Evolutionary conservation across 2,797 vertebrate species (phyloP), one percentile per base, ranked within the genome.

Genomic region (Microtus californicus): DNA sequence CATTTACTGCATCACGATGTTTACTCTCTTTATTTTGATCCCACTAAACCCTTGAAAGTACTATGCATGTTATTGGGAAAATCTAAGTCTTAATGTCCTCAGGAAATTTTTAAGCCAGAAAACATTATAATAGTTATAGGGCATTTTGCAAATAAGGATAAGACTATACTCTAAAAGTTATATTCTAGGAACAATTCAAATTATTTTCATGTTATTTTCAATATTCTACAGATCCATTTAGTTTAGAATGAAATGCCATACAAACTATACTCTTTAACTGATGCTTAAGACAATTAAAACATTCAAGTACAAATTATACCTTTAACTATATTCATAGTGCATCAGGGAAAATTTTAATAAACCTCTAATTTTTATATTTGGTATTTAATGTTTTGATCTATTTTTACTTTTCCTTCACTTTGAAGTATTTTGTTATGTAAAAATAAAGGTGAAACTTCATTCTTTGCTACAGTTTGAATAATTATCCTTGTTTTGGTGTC

Each of bases 351-450:
- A 91, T 13, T 93, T 88, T 80, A 67, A 71, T 43, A 73, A 71
- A 48, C 2, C 2, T 89, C 27, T 87, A 82, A 92, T 95, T 96
- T 34, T 77, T 69, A 27, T 59, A 56, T 27, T n/a, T 82, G 14
- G 21, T 73, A 59, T 67, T 93, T 94, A 89, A 88, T 74, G 74
- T 29, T 91, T 85, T 85, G 21, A 76, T 74, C 59, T 87, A 11
- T 65, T 90, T 48, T 86, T 86, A 31, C 48, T 96, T 86, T 77
- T 65, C 27, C 56, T 87, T 93, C 56, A 59, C 34, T 92, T 96
- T 93, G 29, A 59, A 94, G 31, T 54, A 81, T 65, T 91, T 77
- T 71, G 54, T 94, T 21, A 5, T 79, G 51, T 88, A 61, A 83
- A 95, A 95, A 82, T 61, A 43, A 90, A 94, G 89, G 67, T 40